Evolutionary conservation across 2,797 vertebrate genomes (phyloP).

Genomic region (Hephaestus fuliginosus): DNA sequence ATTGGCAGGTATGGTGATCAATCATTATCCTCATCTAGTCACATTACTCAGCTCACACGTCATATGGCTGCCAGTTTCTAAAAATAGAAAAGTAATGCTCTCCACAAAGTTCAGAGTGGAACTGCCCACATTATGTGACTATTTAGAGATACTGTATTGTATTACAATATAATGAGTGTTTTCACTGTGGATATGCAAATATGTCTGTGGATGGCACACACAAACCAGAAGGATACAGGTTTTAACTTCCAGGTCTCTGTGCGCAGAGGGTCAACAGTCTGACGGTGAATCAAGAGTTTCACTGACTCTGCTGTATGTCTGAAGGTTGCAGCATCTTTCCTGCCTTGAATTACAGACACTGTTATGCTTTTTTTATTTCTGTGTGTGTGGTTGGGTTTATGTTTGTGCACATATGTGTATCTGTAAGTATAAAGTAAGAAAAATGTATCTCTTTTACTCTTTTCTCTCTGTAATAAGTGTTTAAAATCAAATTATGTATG

Average conservation of each 20-base stretch:
- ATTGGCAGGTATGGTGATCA: slow-evolving; percentile 21
- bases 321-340: slow-evolving; percentile 1
- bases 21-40: slow-evolving; percentile 16
- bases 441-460: background rate
- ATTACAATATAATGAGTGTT: too few relatives aligned
- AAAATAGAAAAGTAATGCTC: background rate
- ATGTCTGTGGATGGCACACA: too few relatives aligned
- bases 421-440: background rate
- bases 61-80: slow-evolving; percentile 13
- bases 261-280: too few relatives aligned
- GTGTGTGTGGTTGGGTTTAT: background rate
- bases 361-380: background rate
- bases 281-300: background rate
- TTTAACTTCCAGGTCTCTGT: too few relatives aligned
- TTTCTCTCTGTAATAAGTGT: slow-evolving; percentile 12
- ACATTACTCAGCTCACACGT: slow-evolving; percentile 12
- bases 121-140: background rate
- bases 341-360: background rate
- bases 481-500: slow-evolving; percentile 20
- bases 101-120: background rate
- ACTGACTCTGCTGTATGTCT: slow-evolving; percentile 1
- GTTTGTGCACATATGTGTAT: background rate
- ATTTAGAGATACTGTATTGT: too few relatives aligned
- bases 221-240: too few relatives aligned
- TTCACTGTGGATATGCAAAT: too few relatives aligned